phyloP scores from a whole-genome alignment of 2,797 vertebrate genomes.

The Onychomys torridus region DNA sequence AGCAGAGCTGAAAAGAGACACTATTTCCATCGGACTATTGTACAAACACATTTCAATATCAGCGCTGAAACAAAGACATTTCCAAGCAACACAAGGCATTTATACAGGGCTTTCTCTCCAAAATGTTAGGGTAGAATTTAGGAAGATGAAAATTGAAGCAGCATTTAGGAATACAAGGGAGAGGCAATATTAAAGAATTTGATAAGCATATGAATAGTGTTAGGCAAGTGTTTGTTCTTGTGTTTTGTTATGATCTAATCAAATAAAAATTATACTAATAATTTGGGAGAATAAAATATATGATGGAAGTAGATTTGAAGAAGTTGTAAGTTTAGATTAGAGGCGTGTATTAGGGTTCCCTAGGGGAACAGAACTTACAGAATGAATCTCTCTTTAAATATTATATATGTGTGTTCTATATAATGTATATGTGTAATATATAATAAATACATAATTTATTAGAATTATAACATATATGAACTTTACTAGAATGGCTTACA shows the following conservation, averaged over 20 bases:
- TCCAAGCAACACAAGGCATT: not conserved
- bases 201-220: not conserved
- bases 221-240: not conserved
- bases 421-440: no score
- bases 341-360: not conserved
- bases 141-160: conserved; percentile 33
- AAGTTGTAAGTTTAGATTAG: not conserved
- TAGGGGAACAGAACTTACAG: not conserved
- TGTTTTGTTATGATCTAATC: not conserved
- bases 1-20: not conserved
- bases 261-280: not conserved
- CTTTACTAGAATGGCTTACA: no score
- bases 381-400: no score
- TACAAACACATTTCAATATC: not conserved
- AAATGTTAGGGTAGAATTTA: not conserved
- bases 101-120: not conserved
- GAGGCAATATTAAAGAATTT: not conserved
- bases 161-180: not conserved
- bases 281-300: not conserved
- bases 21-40: not conserved
- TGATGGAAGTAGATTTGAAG: not conserved
- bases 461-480: no score
- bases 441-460: no score
- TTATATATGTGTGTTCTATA: no score
- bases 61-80: not conserved